Evolutionary conservation across 2,888 invertebrate genomes (phyloP).

Genomic region (Volucella inanis): DNA sequence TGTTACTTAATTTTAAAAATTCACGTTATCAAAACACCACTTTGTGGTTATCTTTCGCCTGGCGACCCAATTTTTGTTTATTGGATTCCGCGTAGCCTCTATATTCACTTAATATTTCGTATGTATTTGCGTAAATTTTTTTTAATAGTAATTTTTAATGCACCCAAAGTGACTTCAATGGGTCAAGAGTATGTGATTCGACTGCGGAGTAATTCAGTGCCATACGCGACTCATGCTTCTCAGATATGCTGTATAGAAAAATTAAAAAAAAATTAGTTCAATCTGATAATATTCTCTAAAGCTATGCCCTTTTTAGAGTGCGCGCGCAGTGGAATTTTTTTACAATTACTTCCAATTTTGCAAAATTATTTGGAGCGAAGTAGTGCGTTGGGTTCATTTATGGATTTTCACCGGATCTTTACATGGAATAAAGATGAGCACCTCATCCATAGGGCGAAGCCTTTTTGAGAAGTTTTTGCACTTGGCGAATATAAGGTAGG

Average conservation of each 20-base stretch:
- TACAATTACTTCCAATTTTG: conserved; percentile 32
- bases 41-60: conserved; percentile 24
- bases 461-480: conserved; percentile 78
- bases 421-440: conserved; percentile 77
- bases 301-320: conserved; percentile 46
- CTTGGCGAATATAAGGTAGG: conserved; percentile 74
- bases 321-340: conserved; percentile 4
- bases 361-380: neutral
- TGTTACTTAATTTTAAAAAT: too few relatives aligned
- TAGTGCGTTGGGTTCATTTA: conserved; percentile 35
- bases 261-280: conserved; percentile 29
- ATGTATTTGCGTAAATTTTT: too few relatives aligned
- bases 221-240: conserved; percentile 50
- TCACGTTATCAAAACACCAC: conserved; percentile 24
- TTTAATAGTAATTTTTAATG: conserved; percentile 12
- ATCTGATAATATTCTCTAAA: conserved; percentile 10
- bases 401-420: conserved; percentile 41
- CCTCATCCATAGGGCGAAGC: conserved; percentile 77
- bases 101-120: too few relatives aligned
- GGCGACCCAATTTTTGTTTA: conserved; percentile 23
- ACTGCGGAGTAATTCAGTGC: conserved; percentile 48
- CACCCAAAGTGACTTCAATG: conserved; percentile 15
- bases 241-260: conserved; percentile 34
- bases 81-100: too few relatives aligned
- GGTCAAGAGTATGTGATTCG: conserved; percentile 35